These are phyloP conservation scores for Rhodophaea formosa DNA, from an alignment of 2,888 invertebrate species.

Conservation along the genomic window DNA sequence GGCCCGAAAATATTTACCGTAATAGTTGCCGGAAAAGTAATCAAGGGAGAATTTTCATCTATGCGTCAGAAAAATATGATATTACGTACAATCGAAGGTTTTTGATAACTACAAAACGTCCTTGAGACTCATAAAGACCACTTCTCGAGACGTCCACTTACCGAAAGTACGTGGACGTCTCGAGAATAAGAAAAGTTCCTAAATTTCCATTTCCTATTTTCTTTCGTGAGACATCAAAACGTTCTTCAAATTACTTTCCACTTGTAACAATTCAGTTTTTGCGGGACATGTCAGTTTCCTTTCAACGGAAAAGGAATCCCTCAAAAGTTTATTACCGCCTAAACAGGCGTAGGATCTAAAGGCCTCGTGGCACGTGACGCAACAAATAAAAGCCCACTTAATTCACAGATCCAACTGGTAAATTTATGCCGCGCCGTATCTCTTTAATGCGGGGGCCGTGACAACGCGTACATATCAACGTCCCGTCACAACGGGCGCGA, in stretches of 20 bases:
- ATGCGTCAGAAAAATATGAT: background rate
- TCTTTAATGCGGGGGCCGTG: conserved; percentile 73
- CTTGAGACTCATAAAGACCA: too few relatives aligned
- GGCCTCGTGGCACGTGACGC: conserved; percentile 63
- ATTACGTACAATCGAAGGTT: background rate
- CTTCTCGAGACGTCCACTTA: too few relatives aligned
- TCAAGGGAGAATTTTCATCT: background rate
- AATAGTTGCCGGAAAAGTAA: background rate
- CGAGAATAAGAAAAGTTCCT: too few relatives aligned
- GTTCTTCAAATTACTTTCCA: background rate
- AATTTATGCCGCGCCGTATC: conserved; percentile 76
- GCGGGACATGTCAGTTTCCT: conserved; percentile 18
- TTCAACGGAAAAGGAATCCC: conserved; percentile 33
- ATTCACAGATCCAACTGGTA: conserved; percentile 68
- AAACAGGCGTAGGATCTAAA: conserved; percentile 53
- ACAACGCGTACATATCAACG: conserved; percentile 72
- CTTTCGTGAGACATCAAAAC: background rate
- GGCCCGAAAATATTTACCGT: background rate
- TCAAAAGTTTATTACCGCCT: conserved; percentile 50
- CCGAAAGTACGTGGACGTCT: too few relatives aligned
- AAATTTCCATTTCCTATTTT: too few relatives aligned
- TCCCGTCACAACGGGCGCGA: conserved; percentile 46
- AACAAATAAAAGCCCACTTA: conserved; percentile 78
- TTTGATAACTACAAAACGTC: background rate
- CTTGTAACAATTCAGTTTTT: conserved; percentile 9